These are phyloP conservation scores for Speoplatyrhinus poulsoni DNA, from an alignment of 2,113 vertebrate species.

Conservation along the genomic window DNA sequence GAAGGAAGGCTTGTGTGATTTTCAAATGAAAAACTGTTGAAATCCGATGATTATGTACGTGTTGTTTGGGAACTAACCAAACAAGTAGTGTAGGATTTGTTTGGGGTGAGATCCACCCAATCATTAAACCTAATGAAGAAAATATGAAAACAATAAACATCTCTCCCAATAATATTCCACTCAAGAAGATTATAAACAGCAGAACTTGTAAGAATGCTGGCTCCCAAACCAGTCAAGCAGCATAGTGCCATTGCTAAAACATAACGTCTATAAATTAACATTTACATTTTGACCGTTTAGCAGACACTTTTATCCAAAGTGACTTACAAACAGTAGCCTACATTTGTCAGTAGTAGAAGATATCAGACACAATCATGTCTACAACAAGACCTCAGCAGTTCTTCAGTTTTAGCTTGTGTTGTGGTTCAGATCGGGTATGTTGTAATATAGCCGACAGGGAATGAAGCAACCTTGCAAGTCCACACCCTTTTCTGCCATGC, in stretches of 20 bases:
- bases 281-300: too few species aligned
- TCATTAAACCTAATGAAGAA: neutral
- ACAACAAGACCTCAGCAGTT: too few species aligned
- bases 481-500: slow-evolving; percentile 27
- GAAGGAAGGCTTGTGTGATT: neutral
- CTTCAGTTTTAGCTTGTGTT: neutral
- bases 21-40: slow-evolving; percentile 14
- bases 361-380: too few species aligned
- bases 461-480: slow-evolving; percentile 13
- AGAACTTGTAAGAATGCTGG: neutral
- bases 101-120: slow-evolving; percentile 1
- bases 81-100: slow-evolving; percentile 47
- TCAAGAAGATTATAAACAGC: neutral
- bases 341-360: too few species aligned
- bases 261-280: too few species aligned
- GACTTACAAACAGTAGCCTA: too few species aligned
- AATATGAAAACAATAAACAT: slow-evolving; percentile 14
- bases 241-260: too few species aligned
- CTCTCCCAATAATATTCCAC: neutral
- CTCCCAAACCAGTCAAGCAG: neutral
- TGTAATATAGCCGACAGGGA: neutral
- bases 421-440: neutral
- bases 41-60: slow-evolving; percentile 1
- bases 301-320: too few species aligned
- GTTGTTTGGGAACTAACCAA: slow-evolving; percentile 44